Evolutionary conservation across 2,113 vertebrate genomes (phyloP).

Genomic region (Helogale parvula): DNA sequence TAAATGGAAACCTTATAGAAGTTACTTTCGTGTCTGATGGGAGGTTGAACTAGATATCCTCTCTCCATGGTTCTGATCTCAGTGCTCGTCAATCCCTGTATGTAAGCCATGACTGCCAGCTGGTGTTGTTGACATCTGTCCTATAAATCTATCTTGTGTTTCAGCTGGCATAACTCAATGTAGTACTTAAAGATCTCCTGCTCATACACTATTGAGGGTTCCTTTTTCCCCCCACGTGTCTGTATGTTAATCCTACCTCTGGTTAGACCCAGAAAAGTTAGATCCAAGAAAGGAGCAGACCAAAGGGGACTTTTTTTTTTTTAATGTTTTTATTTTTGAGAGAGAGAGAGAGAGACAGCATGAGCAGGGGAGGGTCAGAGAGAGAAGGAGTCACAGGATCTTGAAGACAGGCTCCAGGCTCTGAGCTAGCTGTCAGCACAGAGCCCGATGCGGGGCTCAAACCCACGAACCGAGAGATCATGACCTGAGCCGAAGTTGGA

Average conservation of each 20-base stretch:
- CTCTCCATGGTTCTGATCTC: neutral
- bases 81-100: neutral
- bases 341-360: too few species aligned
- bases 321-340: too few species aligned
- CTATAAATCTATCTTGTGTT: conserved; percentile 14
- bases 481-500: too few species aligned
- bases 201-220: neutral
- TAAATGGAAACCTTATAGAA: neutral
- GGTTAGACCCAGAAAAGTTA: neutral
- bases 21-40: conserved; percentile 36
- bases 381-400: too few species aligned
- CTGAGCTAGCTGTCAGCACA: too few species aligned
- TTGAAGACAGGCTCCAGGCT: too few species aligned
- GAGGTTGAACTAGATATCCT: neutral
- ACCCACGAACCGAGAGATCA: too few species aligned
- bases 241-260: neutral
- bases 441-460: too few species aligned
- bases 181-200: neutral
- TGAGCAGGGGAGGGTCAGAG: too few species aligned
- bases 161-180: neutral
- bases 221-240: neutral
- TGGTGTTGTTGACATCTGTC: neutral
- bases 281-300: neutral
- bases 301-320: neutral
- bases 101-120: neutral